Evolutionary conservation across 2,113 vertebrate genomes (phyloP), one percentile per base, ranked within the genome.

Genomic region (Apteryx owenii): DNA sequence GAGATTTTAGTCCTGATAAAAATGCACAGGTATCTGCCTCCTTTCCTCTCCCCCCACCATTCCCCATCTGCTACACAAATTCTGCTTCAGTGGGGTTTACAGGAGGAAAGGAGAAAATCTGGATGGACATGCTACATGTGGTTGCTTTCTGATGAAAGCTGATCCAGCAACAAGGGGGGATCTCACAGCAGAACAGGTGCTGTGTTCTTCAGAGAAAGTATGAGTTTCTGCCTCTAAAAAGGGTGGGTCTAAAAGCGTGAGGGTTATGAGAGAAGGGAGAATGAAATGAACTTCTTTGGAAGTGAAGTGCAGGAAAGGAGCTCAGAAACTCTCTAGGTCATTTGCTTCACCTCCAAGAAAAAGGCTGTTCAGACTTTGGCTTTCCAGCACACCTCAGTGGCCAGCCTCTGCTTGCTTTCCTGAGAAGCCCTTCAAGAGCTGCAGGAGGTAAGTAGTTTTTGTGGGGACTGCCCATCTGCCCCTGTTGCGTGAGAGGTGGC

Each of bases 191-290:
- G 44, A 84, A 70, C 33, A 70, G 84, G 83, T 95, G 33, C 69
- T 70, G 33, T 70, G 36, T 25, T 91, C 75, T 85, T 78, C 81
- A 84, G 90, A 91, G 84, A 85, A 95, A 88, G 62, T 64, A 68
- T 15, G 61, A 78, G 87, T 72, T 96, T 84, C 19, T 19, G 46
- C 51, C 46, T 75, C 61, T 84, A 7, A 81, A 91, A 76, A 66
- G 48, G 48, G 76, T 77, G 44, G n/a, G 7, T 61, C 33, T 93
- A 81, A 87, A 91, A 82, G 48, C 46, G 2, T 1, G 66, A 95
- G 58, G 68, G 40, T 40, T 90, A 4, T 29, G 81, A 86, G 19
- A 54, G 20, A 22, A 61, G 38, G 18, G 20, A 71, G 84, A 81
- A 61, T n/a, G 17, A 60, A 60, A 60, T 33, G 56, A 60, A 60